Evolutionary conservation across 2,888 invertebrate species (phyloP).

Genomic region (Tachina lurida): DNA sequence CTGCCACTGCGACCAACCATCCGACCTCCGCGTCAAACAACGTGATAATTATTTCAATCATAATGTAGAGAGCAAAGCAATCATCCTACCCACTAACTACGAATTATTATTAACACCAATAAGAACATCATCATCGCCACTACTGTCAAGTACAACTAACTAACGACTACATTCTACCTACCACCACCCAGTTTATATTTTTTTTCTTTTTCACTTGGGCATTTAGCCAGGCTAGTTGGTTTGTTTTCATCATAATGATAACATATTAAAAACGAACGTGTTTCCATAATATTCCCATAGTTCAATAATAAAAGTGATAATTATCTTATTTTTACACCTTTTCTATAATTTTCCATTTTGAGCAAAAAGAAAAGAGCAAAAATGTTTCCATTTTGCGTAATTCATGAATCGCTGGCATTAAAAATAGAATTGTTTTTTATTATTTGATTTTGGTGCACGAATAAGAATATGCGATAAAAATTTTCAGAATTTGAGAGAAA

Average conservation of each 20-base stretch:
- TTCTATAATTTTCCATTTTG: conserved; percentile 77
- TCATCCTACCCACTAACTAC: conserved; percentile 46
- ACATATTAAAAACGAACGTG: conserved; percentile 47
- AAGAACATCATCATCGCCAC: conserved; percentile 38
- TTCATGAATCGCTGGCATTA: conserved; percentile 78
- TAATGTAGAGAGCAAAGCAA: conserved; percentile 48
- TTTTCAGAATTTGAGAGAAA: conserved; percentile 50
- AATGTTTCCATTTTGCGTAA: conserved; percentile 79
- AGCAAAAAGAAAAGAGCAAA: conserved; percentile 72
- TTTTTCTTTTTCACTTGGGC: conserved; percentile 54
- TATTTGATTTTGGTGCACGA: conserved; percentile 76
- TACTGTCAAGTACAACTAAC: conserved; percentile 51
- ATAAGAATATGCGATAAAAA: conserved; percentile 72
- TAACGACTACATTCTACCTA: conserved; percentile 3
- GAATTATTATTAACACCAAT: conserved; percentile 43
- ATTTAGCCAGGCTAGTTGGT: conserved; percentile 54
- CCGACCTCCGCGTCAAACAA: conserved; percentile 61
- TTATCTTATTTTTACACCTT: conserved; percentile 64
- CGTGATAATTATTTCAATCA: conserved; percentile 63
- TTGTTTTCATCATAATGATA: conserved; percentile 60
- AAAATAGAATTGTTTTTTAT: conserved; percentile 78
- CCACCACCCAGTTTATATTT: conserved; percentile 8
- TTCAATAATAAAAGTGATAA: conserved; percentile 43
- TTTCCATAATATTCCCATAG: conserved; percentile 48
- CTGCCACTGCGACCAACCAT: conserved; percentile 45